Base-by-base conservation (phyloP, 2,888 invertebrate genomes). In the Lithophane semibrunnea region DNA sequence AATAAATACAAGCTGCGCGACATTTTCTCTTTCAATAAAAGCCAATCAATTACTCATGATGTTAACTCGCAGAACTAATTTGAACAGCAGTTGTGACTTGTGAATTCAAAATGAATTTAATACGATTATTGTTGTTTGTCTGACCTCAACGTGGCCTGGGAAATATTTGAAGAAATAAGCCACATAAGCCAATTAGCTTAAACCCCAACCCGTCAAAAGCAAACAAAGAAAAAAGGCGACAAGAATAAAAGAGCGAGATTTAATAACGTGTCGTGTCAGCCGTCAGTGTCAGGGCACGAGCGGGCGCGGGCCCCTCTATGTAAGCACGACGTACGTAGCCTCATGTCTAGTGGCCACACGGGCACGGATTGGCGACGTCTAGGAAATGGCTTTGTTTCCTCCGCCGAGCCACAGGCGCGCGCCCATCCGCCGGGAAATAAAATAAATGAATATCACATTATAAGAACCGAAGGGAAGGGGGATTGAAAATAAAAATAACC, bases 361-460 rank as follows among this genome's bases (percentile, higher is more conserved):
- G 64, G 63, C 88, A 82, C 89, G 87, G 90, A 91, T 91, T 89
- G 90, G 87, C 90, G 88, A 89, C 91, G 91, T 90, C 90, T 88
- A 92, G 95, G 95, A 96, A 95, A 95, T 95, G 93, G 93, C 94
- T 95, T 95, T 95, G 95, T 95, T 95, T 95, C 94, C 95, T 93
- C 90, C 86, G 87, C 89, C 89, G 87, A 88, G 91, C 90, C 88
- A 90, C 92, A 91, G 90, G 89, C 90, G 91, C 88, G 90, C 90
- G 89, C 88, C 88, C 92, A 91, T 94, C 94, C 94, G 92, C 88
- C 90, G 94, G 93, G 93, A 94, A 94, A 95, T 94, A 93, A 94
- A 94, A 93, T 93, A 93, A 95, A 94, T 93, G 93, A 94, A 95
- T 94, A 94, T 94, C 93, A 92, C 93, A 93, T 94, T 92, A 93